phyloP scores from a whole-genome alignment of 1,140 invertebrate species.

The Colletes gigas region DNA sequence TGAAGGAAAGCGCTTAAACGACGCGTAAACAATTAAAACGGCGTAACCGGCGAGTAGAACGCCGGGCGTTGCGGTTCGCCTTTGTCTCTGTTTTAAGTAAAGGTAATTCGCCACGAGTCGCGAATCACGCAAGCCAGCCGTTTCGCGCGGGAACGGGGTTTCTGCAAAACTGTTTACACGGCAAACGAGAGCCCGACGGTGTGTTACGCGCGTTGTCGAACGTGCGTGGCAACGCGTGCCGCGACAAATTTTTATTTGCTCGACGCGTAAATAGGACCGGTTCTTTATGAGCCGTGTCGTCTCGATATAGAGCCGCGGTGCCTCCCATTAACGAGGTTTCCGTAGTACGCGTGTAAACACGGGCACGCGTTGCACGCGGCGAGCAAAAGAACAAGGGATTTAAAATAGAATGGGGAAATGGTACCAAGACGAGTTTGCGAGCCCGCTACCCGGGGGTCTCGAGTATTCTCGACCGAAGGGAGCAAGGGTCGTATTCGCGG shows the following conservation, averaged over 20 bases:
- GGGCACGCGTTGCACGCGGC: slow-evolving; percentile 17
- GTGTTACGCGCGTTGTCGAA: background rate
- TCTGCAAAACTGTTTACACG: slow-evolving; percentile 13
- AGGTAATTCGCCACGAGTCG: background rate
- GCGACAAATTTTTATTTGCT: slow-evolving; percentile 42
- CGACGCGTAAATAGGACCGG: slow-evolving; percentile 22
- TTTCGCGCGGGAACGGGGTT: background rate
- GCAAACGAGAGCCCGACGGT: slow-evolving; percentile 5
- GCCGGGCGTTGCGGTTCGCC: background rate
- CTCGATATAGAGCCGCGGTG: background rate
- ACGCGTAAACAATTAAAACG: background rate
- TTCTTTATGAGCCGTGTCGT: slow-evolving; percentile 21
- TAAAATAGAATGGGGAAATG: slow-evolving; percentile 43
- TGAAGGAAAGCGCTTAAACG: background rate
- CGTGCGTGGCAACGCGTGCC: slow-evolving; percentile 14
- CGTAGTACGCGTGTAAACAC: slow-evolving; percentile 42
- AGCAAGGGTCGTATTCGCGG: background rate
- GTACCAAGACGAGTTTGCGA: slow-evolving; percentile 10
- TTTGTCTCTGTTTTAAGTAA: background rate
- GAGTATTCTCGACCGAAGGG: slow-evolving; percentile 5
- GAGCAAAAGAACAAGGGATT: slow-evolving; percentile 13
- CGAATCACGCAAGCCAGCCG: slow-evolving; percentile 4
- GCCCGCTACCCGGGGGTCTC: background rate
- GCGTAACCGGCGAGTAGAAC: background rate
- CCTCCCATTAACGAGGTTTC: slow-evolving; percentile 39